These are phyloP conservation scores for Anoncus sp. DNA, from an alignment of 2,888 invertebrate genomes.

Conservation along the genomic window DNA sequence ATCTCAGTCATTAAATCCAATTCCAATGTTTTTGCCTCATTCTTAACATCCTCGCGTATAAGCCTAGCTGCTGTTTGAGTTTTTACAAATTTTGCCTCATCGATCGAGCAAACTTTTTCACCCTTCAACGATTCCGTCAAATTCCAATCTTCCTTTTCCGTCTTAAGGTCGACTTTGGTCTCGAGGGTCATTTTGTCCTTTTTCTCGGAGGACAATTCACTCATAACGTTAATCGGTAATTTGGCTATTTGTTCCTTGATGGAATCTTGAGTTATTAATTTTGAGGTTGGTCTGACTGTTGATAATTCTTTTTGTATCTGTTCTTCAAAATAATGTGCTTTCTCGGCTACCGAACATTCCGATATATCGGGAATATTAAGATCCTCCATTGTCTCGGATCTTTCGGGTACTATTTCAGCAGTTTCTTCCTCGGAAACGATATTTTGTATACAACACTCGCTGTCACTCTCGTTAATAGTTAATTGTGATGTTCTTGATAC, in stretches of 20 bases:
- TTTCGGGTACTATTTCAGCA: slow-evolving; percentile 71
- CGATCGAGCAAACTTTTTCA: slow-evolving; percentile 13
- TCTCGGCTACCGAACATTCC: slow-evolving; percentile 84
- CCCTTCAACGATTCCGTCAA: slow-evolving; percentile 35
- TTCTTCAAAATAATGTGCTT: slow-evolving; percentile 86
- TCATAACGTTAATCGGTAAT: slow-evolving; percentile 14
- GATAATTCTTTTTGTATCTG: slow-evolving; percentile 86
- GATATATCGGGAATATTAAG: slow-evolving; percentile 83
- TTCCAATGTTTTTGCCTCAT: slow-evolving; percentile 47
- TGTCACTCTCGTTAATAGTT: slow-evolving; percentile 80
- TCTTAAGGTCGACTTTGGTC: slow-evolving; percentile 28
- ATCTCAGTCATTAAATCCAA: slow-evolving; percentile 24
- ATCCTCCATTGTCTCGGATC: slow-evolving; percentile 77
- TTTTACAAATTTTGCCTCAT: slow-evolving; percentile 9
- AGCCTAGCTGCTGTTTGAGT: slow-evolving; percentile 13
- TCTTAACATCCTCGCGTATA: slow-evolving; percentile 30
- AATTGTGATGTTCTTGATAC: slow-evolving; percentile 79
- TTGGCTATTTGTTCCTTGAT: slow-evolving; percentile 66
- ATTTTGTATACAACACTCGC: slow-evolving; percentile 76
- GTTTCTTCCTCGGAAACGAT: slow-evolving; percentile 74
- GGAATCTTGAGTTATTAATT: slow-evolving; percentile 67
- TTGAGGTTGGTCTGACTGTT: slow-evolving; percentile 64
- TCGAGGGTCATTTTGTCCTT: neutral
- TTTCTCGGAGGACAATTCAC: slow-evolving; percentile 16
- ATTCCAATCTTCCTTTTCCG: slow-evolving; percentile 54